Evolutionary conservation across 2,797 vertebrate species (phyloP), one percentile per base, ranked within the genome.

Genomic region (Anabas testudineus): DNA sequence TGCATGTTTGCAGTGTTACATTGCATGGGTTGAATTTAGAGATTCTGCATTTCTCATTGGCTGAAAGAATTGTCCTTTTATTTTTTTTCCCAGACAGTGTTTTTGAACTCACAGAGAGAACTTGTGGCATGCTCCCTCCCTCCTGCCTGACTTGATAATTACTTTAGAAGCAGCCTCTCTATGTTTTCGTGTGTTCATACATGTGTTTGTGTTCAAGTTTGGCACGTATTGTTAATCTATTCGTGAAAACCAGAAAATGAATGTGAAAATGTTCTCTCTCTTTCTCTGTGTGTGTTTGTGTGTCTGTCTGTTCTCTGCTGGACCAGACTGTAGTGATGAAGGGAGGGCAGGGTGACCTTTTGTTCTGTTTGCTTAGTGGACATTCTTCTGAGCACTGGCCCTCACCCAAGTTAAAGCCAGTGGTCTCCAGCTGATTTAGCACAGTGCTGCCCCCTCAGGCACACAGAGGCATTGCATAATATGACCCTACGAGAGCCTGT

Each of bases 281-380:
- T 39, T 2, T 16, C 0, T 48, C 1, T 45, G 13, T 66, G 60
- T 74, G 26, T 19, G 10, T 74, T 49, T 76, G 43, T 70, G 53
- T 49, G 34, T 67, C 46, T 66, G 32, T 55, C 30, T 60, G 47
- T 34, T 67, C 26, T 75, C 24, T 78, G 71, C 59, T 4, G 1
- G 45, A 54, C 22, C 61, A 71, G 74, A 53, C 70, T 80, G 72
- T 89, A 70, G 76, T 43, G 68, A 74, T 74, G 70, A 77, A 48
- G 67, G 71, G 76, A 78, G 70, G 56, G 76, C 63, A 76, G 68
- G 71, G 71, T 86, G 82, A 87, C 83, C 86, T 87, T 88, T 89
- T 89, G 88, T 87, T 86, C 85, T 83, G 83, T 91, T 90, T 91
- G 90, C 88, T 90, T 90, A 87, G 87, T 88, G 83, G 88, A 84